These are phyloP conservation scores for Drosophila yooni DNA, from an alignment of 2,888 invertebrate genomes.

Conservation along the genomic window DNA sequence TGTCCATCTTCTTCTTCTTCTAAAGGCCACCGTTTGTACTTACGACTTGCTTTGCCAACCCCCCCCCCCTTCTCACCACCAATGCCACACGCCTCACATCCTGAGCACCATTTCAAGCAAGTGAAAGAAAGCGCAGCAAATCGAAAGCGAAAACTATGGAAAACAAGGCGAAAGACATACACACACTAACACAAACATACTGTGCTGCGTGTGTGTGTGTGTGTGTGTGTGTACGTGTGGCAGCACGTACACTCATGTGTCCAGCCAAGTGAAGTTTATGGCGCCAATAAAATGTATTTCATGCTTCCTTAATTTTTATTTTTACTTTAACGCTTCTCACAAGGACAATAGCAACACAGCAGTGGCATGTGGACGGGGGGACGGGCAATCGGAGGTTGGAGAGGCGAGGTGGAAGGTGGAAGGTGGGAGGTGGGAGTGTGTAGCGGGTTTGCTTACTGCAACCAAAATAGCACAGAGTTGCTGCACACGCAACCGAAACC, in stretches of 20 bases:
- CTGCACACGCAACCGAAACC: slow-evolving; percentile 54
- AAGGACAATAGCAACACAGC: slow-evolving; percentile 44
- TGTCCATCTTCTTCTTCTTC: background rate
- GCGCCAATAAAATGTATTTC: slow-evolving; percentile 85
- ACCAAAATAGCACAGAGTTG: slow-evolving; percentile 18
- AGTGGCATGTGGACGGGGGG: background rate
- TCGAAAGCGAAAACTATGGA: slow-evolving; percentile 79
- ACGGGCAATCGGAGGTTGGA: background rate
- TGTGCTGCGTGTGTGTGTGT: slow-evolving; percentile 15
- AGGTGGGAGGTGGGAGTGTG: background rate
- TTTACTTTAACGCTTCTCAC: slow-evolving; percentile 77
- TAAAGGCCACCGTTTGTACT: slow-evolving; percentile 15
- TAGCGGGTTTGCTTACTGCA: slow-evolving; percentile 30
- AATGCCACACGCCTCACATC: slow-evolving; percentile 1
- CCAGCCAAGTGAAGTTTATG: slow-evolving; percentile 84
- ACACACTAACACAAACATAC: slow-evolving; percentile 18
- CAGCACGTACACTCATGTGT: slow-evolving; percentile 82
- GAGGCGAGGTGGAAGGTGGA: background rate
- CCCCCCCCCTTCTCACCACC: slow-evolving; percentile 1
- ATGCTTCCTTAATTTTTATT: slow-evolving; percentile 85
- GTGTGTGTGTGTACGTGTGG: slow-evolving; percentile 50
- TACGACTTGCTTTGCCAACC: slow-evolving; percentile 41
- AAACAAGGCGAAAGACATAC: slow-evolving; percentile 54
- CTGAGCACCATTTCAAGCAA: slow-evolving; percentile 33
- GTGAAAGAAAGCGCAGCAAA: slow-evolving; percentile 77